Evolutionary conservation across 92 coral and sea anemone species (phyloP), one percentile per base, ranked within the genome.

Genomic region (Phymanthus crucifer): DNA sequence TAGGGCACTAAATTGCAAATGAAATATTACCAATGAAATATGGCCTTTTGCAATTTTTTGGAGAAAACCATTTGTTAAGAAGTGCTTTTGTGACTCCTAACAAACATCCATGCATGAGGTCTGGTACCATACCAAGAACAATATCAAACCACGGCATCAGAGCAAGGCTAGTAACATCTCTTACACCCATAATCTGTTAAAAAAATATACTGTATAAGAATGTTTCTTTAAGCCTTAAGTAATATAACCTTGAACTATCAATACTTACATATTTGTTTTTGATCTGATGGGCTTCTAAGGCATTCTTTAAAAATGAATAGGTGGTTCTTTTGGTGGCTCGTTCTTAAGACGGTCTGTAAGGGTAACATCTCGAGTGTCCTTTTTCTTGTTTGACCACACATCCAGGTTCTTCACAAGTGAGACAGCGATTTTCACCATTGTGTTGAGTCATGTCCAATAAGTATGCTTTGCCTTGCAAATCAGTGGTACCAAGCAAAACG

Each of bases 21-120:
- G n/a, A n/a, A n/a, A n/a, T n/a, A n/a, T n/a, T n/a, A n/a, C n/a
- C n/a, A n/a, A n/a, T n/a, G 43, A 38, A 38, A 38, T 4, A 38
- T 6, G 43, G 10, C 43, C 43, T 6, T 4, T 6, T 4, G 10
- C 43, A 38, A 4, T 84, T 79, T 0, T 83, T 80, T 13, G 94
- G 26, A 0, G 94, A 90, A 27, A 90, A 73, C 91, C 94, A 87
- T 48, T 75, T 90, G 56, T 87, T 61, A 0, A 90, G 80, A 5
- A 90, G 80, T 26, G 83, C 84, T 66, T 90, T 87, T 17, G 91
- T 90, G 2, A 87, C 36, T 3, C 89, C 94, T 18, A 87, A 40
- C 21, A 87, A 23, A 38, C 88, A 79, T 14, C 94, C 90, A 87
- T 87, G 94, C 94, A 90, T 90, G 35, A 87, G 87, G 47, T 90